Evolutionary conservation across 2,888 invertebrate species (phyloP), one percentile per base, ranked within the genome.

Genomic region (Oscheius onirici): DNA sequence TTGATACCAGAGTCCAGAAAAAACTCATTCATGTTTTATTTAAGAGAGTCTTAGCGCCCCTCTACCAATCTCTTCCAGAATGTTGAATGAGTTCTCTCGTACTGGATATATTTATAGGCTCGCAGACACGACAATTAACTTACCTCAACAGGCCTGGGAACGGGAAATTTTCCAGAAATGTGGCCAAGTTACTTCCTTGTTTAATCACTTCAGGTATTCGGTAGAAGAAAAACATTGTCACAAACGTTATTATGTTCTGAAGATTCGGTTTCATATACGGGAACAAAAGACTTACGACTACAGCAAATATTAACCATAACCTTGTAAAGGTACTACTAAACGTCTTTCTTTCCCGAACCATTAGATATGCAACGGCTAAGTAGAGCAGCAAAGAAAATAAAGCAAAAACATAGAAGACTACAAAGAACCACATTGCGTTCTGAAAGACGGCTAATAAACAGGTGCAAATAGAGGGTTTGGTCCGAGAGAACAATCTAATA

Each of bases 81-180:
- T 22, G 13, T 26, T 3, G 10, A 55, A 55, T 55, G 34, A 55
- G 55, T 3, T n/a, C 52, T 51, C n/a, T 11, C 22, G 51, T 34
- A 8, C 8, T 34, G 34, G 8, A 34, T 34, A 34, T 34, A 6
- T 34, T 34, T 34, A 34, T 34, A 34, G 34, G 34, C 8, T 6
- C 34, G 34, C 8, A 34, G 34, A 34, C 34, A 34, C 34, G 34
- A 34, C 34, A 15, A 22, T 46, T 11, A 20, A 57, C 49, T 57
- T n/a, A 68, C 68, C 68, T 68, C 57, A 68, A 57, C 1, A 68
- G 49, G 6, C 20, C 24, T 3, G 68, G 68, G 34, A 57, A 68
- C 10, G 68, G 68, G 34, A 68, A 68, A 22, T 68, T 43, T 15
- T 58, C 58, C 24, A 68, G 57, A 24, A 57, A 57, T 10, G 43